These are phyloP conservation scores for Atta cephalotes DNA, from an alignment of 1,140 invertebrate species.

Conservation along the genomic window DNA sequence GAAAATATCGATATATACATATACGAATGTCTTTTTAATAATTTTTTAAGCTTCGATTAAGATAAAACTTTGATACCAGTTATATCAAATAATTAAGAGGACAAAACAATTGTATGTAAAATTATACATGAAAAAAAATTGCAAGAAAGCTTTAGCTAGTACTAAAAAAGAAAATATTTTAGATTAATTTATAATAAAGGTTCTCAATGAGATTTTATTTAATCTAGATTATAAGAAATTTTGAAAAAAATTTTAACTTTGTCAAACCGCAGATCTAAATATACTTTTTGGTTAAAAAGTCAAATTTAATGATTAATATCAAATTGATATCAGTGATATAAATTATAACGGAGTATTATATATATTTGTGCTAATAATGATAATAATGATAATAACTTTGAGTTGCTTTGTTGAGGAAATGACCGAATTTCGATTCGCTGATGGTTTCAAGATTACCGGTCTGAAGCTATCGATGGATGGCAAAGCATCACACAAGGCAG, in stretches of 20 bases:
- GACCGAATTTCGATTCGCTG: constrained; percentile 32
- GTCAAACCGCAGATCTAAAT: not conserved
- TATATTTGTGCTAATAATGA: not conserved
- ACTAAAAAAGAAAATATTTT: not conserved
- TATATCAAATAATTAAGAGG: not conserved
- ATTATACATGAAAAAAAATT: not conserved
- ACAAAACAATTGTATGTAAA: not conserved
- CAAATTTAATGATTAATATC: too few species aligned
- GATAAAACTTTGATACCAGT: not conserved
- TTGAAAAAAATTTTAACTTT: not conserved
- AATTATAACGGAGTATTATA: not conserved
- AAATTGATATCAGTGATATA: not conserved
- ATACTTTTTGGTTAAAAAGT: too few species aligned
- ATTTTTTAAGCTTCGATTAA: not conserved
- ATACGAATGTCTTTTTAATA: too few species aligned
- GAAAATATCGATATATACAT: too few species aligned
- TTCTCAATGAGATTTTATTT: not conserved
- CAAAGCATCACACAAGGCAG: constrained; percentile 39
- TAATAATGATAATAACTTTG: not conserved
- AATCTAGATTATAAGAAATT: not conserved
- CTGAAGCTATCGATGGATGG: constrained; percentile 33
- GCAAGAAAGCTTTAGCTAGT: not conserved
- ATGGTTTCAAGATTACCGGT: constrained; percentile 39
- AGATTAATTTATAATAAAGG: constrained; percentile 3
- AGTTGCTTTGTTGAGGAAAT: constrained; percentile 28